Evolutionary conservation across 30 jellyfish, hydroid and myxozoan genomes (phyloP), one percentile per base, ranked within the genome.

Genomic region (Morbakka virulenta): DNA sequence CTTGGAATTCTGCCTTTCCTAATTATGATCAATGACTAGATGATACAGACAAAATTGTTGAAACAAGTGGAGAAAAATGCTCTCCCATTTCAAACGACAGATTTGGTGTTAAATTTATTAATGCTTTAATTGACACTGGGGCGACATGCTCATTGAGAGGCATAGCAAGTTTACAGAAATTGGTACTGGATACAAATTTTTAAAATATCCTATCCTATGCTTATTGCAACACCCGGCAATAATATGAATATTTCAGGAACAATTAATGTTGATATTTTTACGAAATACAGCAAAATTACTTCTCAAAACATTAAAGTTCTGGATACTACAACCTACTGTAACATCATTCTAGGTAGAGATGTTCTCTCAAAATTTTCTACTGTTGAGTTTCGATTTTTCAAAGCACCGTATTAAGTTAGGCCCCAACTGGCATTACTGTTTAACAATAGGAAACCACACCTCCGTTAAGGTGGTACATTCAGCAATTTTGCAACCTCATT

Each of bases 61-160:
- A 22, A 68, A 34, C 80, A 68, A 4, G 3, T 20, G 3, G 13
- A 14, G 66, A 64, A 6, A 67, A 67, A 26, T 70, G 41, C 61
- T 70, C 82, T 70, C 69, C 82, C 50, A 36, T 70, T 35, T 41
- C 50, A 41, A 70, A 35, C 27, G 68, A 36, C 23, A 70, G 30
- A 35, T 70, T 70, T 70, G 82, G 30, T 3, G 50, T 36, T 69
- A 41, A n/a, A 12, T 17, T 36, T 17, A 25, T 28, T 3, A 70
- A 70, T 70, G 82, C 82, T 2, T 70, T 35, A 70, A 33, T 70
- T 2, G 72, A 70, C 71, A 70, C 82, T 21, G 82, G 82, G 71
- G 72, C 82, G n/a, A 70, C 72, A 3, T 70, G 82, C 28, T 70
- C 71, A 34, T 41, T 70, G 61, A 70, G 41, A 26, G 82, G 50